phyloP scores from a whole-genome alignment of 2,113 vertebrate genomes.

The Epinephelus moara region DNA sequence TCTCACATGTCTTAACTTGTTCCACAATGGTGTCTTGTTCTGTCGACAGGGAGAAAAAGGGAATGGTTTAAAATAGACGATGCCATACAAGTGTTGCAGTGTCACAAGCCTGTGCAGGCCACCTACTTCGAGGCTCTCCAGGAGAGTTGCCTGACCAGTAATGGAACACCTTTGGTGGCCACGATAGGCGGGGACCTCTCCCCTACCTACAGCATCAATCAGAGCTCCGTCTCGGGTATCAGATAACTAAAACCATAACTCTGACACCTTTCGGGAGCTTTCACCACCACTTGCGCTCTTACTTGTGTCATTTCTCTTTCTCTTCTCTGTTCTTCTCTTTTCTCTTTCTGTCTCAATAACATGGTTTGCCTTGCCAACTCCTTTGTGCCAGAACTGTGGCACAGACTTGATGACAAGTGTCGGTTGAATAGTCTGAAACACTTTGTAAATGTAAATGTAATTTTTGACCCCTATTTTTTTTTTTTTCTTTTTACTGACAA shows the following conservation, averaged over 20 bases:
- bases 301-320: constrained; percentile 66
- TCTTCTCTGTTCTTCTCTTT: constrained; percentile 39
- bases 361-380: constrained; percentile 86
- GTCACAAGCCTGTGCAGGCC: constrained; percentile 98
- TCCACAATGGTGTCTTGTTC: constrained; percentile 54
- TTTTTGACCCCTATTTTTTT: constrained; percentile 65
- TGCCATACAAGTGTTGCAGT: constrained; percentile 93
- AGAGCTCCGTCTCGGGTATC: constrained; percentile 93
- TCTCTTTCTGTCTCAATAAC: constrained; percentile 68
- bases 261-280: constrained; percentile 73
- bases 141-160: constrained; percentile 94
- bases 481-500: constrained; percentile 81
- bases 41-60: constrained; percentile 95
- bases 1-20: constrained; percentile 25
- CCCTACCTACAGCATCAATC: constrained; percentile 90
- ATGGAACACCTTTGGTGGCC: constrained; percentile 92
- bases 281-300: constrained; percentile 84
- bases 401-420: constrained; percentile 83
- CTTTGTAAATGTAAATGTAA: constrained; percentile 86
- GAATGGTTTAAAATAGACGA: constrained; percentile 99
- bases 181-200: constrained; percentile 85
- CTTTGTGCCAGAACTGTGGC: constrained; percentile 81
- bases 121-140: constrained; percentile 94
- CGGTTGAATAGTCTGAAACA: constrained; percentile 80
- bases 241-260: constrained; percentile 93